Evolutionary conservation across 64 coral and sea anemone genomes (phyloP), one percentile per base, ranked within the genome.

Genomic region (Montipora foliosa): DNA sequence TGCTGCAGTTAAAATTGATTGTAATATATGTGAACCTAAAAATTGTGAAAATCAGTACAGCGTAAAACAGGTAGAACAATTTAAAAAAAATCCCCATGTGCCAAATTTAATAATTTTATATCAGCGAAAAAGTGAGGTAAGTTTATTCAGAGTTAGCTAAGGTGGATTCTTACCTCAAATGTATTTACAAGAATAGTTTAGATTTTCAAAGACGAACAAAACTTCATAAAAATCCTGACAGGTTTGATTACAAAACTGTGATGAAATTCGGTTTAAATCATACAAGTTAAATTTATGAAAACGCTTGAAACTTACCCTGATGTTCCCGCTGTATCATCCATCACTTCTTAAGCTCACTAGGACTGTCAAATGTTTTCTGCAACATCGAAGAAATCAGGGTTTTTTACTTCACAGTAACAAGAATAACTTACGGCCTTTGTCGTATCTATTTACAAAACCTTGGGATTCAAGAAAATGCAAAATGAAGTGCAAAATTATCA

Each of bases 301-400:
- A 14, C 45, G 48, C 81, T 83, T 85, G 82, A 85, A 85, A 85
- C 82, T 67, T 44, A 85, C 82, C 82, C 82, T 85, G 82, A 85
- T 85, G 82, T 68, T 67, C 82, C 82, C 68, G 59, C 82, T 44
- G 58, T 45, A 76, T 76, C 80, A 82, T 82, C 80, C 80, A 82
- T 82, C 50, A 82, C 80, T 82, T 82, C 52, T 57, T 14, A 21
- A 82, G 50, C 29, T 19, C 80, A 82, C 47, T 78, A 48, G 10
- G 14, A 68, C 83, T 74, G 52, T 14, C 47, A 88, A 88, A 49
- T 49, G 14, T 88, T 88, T 55, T 1, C 48, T 80, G 49, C 50
- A 80, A 55, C 78, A 80, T 80, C 78, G 16, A 8, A 77, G 11
- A 77, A 75, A 75, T 88, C 86, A 44, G 59, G 82, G 82, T 86